A percentile compares a stretch with the other conserved stretches of the same genome.
phyloP scores from a whole-genome alignment of 2,113 vertebrate species.

The Hiodon alosoides region DNA sequence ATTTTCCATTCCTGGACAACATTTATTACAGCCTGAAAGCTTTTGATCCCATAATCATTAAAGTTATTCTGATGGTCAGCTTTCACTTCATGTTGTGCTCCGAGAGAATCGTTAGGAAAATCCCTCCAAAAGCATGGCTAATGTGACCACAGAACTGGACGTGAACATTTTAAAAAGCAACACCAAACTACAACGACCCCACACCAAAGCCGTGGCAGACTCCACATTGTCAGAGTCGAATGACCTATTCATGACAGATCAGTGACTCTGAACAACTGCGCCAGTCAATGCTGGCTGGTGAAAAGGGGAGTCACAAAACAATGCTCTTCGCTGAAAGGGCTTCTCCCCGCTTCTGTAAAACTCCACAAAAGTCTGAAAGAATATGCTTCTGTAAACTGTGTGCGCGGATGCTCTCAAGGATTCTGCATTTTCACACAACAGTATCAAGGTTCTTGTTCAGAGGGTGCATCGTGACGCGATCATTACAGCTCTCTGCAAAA shows the following conservation, averaged over 20 bases:
- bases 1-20: no score
- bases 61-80: no score
- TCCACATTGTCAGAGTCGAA: constrained; percentile 55
- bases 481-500: constrained; percentile 34
- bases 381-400: constrained; percentile 28
- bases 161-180: no score
- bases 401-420: constrained; percentile 47
- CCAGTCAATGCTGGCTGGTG: constrained; percentile 30
- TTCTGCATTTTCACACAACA: not conserved
- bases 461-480: constrained; percentile 49
- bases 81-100: no score
- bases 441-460: constrained; percentile 42
- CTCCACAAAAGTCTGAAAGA: constrained; percentile 23
- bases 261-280: constrained; percentile 51
- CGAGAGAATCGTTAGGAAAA: no score
- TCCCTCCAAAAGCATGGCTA: no score
- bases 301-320: constrained; percentile 41
- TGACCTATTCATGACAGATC: constrained; percentile 58
- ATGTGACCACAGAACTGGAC: no score
- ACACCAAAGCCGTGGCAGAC: constrained; percentile 28
- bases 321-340: not conserved
- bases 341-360: constrained; percentile 4
- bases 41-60: no score
- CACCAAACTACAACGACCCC: not conserved
- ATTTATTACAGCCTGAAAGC: no score